Evolutionary conservation across 1,140 invertebrate species (phyloP).

Genomic region (Copidosoma floridanum): DNA sequence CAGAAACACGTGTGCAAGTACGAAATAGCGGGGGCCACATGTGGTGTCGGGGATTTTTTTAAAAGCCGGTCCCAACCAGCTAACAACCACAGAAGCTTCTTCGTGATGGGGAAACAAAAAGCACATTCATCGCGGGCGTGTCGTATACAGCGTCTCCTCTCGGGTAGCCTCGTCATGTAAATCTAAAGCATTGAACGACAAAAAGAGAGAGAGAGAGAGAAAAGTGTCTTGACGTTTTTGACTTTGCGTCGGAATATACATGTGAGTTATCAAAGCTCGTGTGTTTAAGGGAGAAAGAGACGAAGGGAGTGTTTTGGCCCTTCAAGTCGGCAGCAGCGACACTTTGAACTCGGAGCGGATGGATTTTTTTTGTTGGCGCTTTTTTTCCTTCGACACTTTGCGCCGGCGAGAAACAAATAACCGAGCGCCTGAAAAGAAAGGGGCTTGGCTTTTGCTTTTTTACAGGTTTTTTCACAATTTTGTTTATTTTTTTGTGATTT

Average conservation of each 20-base stretch:
- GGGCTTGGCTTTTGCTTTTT: neutral
- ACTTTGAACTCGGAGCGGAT: conserved; percentile 10
- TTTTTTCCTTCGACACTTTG: conserved; percentile 4
- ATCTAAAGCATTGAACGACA: conserved; percentile 3
- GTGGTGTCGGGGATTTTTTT: no score
- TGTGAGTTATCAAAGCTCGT: conserved; percentile 20
- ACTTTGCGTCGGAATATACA: conserved; percentile 14
- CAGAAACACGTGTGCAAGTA: conserved; percentile 16
- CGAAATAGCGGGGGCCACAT: no score
- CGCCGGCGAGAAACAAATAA: conserved; percentile 18
- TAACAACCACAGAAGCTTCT: no score
- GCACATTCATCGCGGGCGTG: conserved; percentile 22
- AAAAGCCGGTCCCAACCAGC: no score
- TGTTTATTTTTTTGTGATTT: no score
- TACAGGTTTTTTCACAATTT: no score
- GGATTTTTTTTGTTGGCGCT: no score
- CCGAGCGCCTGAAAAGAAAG: neutral
- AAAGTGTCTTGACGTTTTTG: conserved; percentile 14
- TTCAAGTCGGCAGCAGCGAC: neutral
- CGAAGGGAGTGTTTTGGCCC: neutral
- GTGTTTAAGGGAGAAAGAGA: neutral
- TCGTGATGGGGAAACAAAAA: conserved; percentile 24
- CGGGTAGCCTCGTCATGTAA: conserved; percentile 23
- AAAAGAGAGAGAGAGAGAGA: neutral
- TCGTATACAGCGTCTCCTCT: conserved; percentile 14